Evolutionary conservation across 2,888 invertebrate genomes (phyloP).

Genomic region (Ditula angustiorana): DNA sequence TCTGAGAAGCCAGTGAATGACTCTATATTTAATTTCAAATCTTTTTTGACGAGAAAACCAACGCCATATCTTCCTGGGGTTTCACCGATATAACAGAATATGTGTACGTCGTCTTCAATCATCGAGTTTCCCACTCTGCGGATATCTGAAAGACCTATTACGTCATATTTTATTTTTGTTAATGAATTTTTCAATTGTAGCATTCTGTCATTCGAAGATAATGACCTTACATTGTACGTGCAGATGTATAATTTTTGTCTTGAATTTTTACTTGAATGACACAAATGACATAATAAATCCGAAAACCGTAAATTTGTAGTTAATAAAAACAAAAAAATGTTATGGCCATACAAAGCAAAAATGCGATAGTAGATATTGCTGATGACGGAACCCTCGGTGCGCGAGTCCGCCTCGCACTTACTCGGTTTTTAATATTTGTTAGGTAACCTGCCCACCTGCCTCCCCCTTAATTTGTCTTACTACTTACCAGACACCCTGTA

Average conservation of each 20-base stretch:
- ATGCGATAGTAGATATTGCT: no score
- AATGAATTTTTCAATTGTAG: slow-evolving; percentile 2
- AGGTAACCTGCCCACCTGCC: no score
- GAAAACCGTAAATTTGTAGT: no score
- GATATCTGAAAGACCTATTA: slow-evolving; percentile 1
- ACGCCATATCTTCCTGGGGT: neutral
- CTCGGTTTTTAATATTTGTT: no score
- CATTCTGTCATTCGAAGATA: neutral
- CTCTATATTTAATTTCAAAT: neutral
- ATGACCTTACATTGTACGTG: neutral
- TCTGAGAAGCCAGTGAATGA: slow-evolving; percentile 1
- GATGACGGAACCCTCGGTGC: no score
- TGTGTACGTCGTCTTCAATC: neutral
- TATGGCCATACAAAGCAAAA: no score
- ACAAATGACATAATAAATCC: no score
- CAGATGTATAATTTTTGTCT: neutral
- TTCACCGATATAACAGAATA: neutral
- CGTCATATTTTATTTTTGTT: slow-evolving; percentile 11
- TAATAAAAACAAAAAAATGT: no score
- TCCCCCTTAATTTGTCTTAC: no score
- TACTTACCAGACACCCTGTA: no score
- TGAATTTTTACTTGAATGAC: neutral
- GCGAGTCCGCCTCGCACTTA: no score
- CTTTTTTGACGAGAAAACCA: slow-evolving; percentile 10
- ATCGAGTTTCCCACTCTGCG: neutral